Base-by-base conservation (phyloP, 2,113 vertebrate species). In the Leuciscus idus region DNA sequence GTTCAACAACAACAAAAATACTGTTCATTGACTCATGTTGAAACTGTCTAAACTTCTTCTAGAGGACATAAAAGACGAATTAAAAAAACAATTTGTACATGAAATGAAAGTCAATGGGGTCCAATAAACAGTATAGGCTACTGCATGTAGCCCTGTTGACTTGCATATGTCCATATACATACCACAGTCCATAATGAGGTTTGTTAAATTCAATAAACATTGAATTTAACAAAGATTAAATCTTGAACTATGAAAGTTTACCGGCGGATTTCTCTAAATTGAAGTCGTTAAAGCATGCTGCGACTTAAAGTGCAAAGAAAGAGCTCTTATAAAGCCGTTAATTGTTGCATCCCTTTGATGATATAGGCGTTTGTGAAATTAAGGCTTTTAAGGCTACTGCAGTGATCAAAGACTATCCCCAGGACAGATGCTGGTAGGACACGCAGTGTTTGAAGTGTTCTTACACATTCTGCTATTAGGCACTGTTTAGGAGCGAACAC, bases 351-450 rank as follows among this genome's bases (percentile, higher is more conserved):
- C 26, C 55, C 85, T 86, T 72, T 86, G 84, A 86, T 81, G 68
- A 86, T 72, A 36, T 61, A 13, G 77, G 36, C 10, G 19, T 81
- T 46, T 76, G 85, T 64, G 76, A 73, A 73, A 62, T 81, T 46
- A 73, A 48, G 33, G 81, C 50, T 84, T 84, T 84, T 84, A 73
- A 72, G 36, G 59, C 28, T 72, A 64, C 73, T 70, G 62, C 62
- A 70, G 59, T 81, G 64, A 81, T 86, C 85, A 86, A 86, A 86
- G 77, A 30, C 50, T 86, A 72, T 73, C 82, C 81, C 82, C 68
- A 73, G 50, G 82, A 57, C 9, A 84, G 82, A 73, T 84, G 82
- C 50, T 57, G 46, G 82, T 73, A 84, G 50, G 82, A 73, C 68
- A 84, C 21, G 0, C 66, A 19, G 82, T 73, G 68, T 84, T 84